Conservation (phyloP, 1,140 invertebrate species). For the Globodera rostochiensis region DNA sequence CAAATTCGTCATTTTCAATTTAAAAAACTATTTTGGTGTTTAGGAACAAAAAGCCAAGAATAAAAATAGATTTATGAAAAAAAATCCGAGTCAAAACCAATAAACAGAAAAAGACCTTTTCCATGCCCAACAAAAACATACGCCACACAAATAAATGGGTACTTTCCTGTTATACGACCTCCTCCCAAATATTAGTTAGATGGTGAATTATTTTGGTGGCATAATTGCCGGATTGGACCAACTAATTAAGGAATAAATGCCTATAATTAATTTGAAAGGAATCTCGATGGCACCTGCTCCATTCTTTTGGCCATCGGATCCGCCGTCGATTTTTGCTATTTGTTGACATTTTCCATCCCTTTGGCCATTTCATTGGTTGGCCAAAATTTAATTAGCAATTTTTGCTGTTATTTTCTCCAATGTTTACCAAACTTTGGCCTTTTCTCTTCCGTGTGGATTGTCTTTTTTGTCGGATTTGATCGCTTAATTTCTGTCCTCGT, state of each 20-base stretch:
- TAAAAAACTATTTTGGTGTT: not conserved
- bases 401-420: not conserved
- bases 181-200: no score
- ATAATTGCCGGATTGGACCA: no score
- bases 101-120: no score
- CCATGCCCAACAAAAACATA: no score
- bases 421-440: not conserved
- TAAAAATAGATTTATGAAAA: no score
- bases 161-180: no score
- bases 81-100: no score
- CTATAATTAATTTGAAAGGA: not conserved
- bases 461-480: constrained; percentile 10
- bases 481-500: not conserved
- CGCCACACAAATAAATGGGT: no score
- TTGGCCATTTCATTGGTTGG: not conserved
- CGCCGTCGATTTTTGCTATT: not conserved
- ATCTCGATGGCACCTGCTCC: not conserved
- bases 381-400: not conserved
- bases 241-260: not conserved
- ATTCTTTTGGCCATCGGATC: constrained; percentile 3
- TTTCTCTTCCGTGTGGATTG: constrained; percentile 3
- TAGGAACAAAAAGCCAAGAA: no score
- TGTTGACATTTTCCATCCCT: not conserved
- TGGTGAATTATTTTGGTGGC: no score
- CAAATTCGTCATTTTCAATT: not conserved